Percentiles rank a stretch among this genome's conserved stretches.
phyloP scores from a whole-genome alignment of 2,797 vertebrate species.

The Notolepis coatsorum region DNA sequence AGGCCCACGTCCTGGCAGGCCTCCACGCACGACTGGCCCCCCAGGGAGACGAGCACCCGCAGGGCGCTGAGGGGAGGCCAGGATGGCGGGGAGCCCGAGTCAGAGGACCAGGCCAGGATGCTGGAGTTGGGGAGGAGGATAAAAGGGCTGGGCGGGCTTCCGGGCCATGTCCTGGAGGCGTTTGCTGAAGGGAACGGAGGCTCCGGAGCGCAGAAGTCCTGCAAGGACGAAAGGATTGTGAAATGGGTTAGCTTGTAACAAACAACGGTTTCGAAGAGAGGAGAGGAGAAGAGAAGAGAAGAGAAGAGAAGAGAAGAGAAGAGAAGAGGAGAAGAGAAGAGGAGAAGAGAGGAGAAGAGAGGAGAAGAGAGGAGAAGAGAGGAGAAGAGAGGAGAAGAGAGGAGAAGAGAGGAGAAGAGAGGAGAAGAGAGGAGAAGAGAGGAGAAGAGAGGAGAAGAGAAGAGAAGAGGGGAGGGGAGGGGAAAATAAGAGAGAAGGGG shows the following conservation, averaged over 20 bases:
- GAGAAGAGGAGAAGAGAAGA: too few species aligned
- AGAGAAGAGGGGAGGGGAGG: too few species aligned
- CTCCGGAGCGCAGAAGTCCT: constrained; percentile 82
- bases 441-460: too few species aligned
- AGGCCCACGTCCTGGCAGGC: constrained; percentile 86
- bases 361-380: too few species aligned
- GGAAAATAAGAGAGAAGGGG: too few species aligned
- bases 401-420: too few species aligned
- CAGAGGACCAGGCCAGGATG: constrained; percentile 84
- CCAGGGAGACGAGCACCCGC: constrained; percentile 82
- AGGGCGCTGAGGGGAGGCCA: constrained; percentile 91
- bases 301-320: too few species aligned
- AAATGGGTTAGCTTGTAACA: background rate
- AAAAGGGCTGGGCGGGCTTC: constrained; percentile 71
- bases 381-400: too few species aligned
- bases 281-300: too few species aligned
- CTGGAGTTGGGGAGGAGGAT: constrained; percentile 84
- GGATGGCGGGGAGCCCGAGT: constrained; percentile 61
- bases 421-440: too few species aligned
- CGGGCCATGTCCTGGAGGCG: constrained; percentile 66
- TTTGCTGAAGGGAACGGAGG: constrained; percentile 71
- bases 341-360: too few species aligned
- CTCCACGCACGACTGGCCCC: constrained; percentile 85
- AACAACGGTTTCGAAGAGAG: background rate
- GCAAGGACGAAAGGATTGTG: constrained; percentile 9